Percentiles rank a stretch among this genome's conserved stretches.
Conservation (phyloP, 1,140 invertebrate species). For the Dufourea novaeangliae region DNA sequence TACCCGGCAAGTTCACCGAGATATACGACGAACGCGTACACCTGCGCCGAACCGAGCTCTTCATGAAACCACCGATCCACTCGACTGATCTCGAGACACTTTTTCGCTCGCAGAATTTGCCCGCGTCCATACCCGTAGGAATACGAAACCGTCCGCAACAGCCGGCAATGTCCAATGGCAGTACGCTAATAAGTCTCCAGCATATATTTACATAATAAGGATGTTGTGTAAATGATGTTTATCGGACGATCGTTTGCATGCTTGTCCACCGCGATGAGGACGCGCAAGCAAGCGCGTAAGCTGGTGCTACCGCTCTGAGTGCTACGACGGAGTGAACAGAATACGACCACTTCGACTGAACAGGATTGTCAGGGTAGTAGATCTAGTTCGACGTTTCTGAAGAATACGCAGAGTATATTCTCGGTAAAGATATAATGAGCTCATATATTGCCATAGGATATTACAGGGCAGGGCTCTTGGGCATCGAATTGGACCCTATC, state of each 20-base stretch:
- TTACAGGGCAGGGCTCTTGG: too few species aligned
- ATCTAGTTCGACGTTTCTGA: not conserved
- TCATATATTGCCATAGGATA: too few species aligned
- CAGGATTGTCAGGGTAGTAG: not conserved
- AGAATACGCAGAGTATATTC: too few species aligned
- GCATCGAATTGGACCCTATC: too few species aligned
- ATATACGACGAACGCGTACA: conserved; percentile 11
- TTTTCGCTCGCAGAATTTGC: not conserved
- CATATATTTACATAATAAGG: conserved; percentile 33
- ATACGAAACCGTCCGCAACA: not conserved
- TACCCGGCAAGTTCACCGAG: not conserved
- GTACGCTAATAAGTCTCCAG: conserved; percentile 13
- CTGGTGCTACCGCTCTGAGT: not conserved
- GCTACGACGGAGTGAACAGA: too few species aligned
- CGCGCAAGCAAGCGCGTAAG: not conserved
- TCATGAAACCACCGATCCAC: not conserved
- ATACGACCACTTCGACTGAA: too few species aligned
- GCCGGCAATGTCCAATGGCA: not conserved
- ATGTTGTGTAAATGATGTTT: conserved; percentile 26
- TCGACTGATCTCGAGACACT: not conserved
- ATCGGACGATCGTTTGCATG: conserved; percentile 23
- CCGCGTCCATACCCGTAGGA: not conserved
- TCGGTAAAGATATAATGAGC: too few species aligned
- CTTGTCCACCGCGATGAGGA: not conserved
- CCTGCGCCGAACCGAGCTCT: conserved; percentile 11